phyloP scores from a whole-genome alignment of 2,797 vertebrate genomes.

The Aeoliscus strigatus region DNA sequence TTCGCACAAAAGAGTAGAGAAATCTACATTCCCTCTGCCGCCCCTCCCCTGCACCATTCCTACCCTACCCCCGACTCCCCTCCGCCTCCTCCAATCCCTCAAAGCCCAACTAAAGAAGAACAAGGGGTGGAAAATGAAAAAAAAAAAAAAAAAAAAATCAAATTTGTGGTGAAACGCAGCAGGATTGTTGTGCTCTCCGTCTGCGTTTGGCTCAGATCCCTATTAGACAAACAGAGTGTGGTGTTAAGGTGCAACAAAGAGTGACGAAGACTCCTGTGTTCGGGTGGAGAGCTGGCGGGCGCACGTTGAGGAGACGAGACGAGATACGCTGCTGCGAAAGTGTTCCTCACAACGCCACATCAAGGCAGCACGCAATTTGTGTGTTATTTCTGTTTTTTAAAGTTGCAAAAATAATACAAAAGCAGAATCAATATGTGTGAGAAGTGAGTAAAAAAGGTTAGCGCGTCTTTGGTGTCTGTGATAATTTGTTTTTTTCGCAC shows the following conservation, averaged over 20 bases:
- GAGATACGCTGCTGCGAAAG: conserved; percentile 27
- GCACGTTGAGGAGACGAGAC: conserved; percentile 2
- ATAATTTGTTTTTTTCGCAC: conserved; percentile 33
- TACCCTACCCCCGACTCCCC: conserved; percentile 29
- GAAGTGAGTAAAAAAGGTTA: conserved; percentile 31
- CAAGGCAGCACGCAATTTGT: conserved; percentile 51
- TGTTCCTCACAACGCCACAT: conserved; percentile 43
- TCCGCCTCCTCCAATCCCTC: conserved; percentile 48
- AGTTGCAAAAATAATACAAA: conserved; percentile 57
- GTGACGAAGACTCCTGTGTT: conserved; percentile 55
- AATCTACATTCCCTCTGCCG: conserved; percentile 69
- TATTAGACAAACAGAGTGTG: conserved; percentile 71
- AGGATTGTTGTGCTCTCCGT: conserved; percentile 65
- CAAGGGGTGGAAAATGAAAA: conserved; percentile 15
- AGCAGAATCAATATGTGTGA: conserved; percentile 32
- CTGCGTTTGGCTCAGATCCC: conserved; percentile 70
- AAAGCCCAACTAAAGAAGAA: conserved; percentile 68
- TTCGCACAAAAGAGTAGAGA: conserved; percentile 78
- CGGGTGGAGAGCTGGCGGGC: conserved; percentile 21
- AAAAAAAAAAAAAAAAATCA: conserved; percentile 56
- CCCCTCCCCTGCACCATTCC: conserved; percentile 52
- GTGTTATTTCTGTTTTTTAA: conserved; percentile 52
- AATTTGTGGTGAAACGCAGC: conserved; percentile 70
- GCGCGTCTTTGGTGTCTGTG: conserved; percentile 44
- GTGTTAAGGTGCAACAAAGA: conserved; percentile 70